Base-by-base conservation (phyloP, 2,888 invertebrate genomes). In the Synergus gifuensis region DNA sequence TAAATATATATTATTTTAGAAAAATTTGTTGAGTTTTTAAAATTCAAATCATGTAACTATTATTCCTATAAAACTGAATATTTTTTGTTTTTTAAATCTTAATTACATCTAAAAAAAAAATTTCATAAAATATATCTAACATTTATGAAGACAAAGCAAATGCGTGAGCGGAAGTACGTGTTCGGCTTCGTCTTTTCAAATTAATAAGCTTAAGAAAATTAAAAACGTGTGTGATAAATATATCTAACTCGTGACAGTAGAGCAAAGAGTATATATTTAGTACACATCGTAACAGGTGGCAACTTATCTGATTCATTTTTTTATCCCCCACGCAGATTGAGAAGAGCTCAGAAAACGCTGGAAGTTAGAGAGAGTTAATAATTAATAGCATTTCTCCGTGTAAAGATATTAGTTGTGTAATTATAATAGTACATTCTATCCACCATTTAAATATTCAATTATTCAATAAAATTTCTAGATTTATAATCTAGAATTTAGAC, bases 161-260 rank as follows among this genome's bases (percentile, higher is more conserved):
- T 3, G 28, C 28, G 28, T 28, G 28, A 28, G 3, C 28, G 28
- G 28, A 28, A 28, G 28, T 28, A 28, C 28, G 3, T 28, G 28
- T 3, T 28, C 28, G 28, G 28, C 28, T 28, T 28, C 28, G 28
- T 54, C 7, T 54, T 54, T 54, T 54, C n/a, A 54, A 2, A 14
- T 16, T 4, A 73, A 73, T 54, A 54, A 54, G 36, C 69, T 49
- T 73, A 28, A 73, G 49, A 73, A 73, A 54, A 3, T 36, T 28
- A 73, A 49, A 54, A 69, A 54, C 54, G 54, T 16, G 28, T 54
- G 14, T 54, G 69, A 73, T 73, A 54, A 73, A n/a, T 73, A 54
- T 54, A 73, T 54, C 49, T 16, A 54, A 73, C n/a, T 9, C 36
- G 36, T 9, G n/a, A 73, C 49, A 36, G 8, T n/a, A 2, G 18